Base-by-base conservation (phyloP, 2,113 vertebrate genomes). In the Mesocricetus auratus region DNA sequence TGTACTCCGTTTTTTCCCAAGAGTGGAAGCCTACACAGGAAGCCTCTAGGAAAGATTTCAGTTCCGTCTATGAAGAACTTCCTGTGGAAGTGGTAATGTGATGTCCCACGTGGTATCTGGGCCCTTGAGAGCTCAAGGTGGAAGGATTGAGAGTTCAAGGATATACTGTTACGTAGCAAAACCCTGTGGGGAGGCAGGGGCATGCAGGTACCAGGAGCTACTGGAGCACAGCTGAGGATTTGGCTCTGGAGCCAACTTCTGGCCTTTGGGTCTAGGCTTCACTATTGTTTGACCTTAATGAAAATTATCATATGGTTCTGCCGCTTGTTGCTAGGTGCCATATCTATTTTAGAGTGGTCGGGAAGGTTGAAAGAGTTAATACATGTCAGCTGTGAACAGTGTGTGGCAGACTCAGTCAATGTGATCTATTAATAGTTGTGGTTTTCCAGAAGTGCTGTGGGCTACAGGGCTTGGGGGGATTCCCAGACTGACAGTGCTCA, bases 1-100 rank as follows among this genome's bases (percentile, higher is more conserved):
- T 45, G 60, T 95, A 71, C 78, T 90, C 26, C 8, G 17, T 93
- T 39, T 66, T 62, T 58, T 94, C 47, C 78, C 24, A 33, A 85
- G 79, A 47, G 21, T 93, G 36, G 90, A 56, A 92, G 82, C 56
- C 79, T 16, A 90, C 31, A 71, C 82, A 91, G 92, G 93, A 96
- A 94, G 81, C 79, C 90, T 45, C 42, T 1, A 53, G 74, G 75
- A 92, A 50, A 86, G 79, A 81, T 90, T 90, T 90, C 71, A 69
- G 93, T 90, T 90, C 64, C 45, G 0, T 75, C 86, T 85, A 60
- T 5, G 29, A 90, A 92, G 74, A 60, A 42, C 58, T 95, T 96
- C 90, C 94, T 92, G 74, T 90, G 74, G 81, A 53, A 77, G 89
- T 75, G 91, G 45, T 60, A 93, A 24, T 66, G 24, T 79, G 73